Base-by-base conservation (phyloP, 2,888 invertebrate genomes). In the Eretmocerus hayati region DNA sequence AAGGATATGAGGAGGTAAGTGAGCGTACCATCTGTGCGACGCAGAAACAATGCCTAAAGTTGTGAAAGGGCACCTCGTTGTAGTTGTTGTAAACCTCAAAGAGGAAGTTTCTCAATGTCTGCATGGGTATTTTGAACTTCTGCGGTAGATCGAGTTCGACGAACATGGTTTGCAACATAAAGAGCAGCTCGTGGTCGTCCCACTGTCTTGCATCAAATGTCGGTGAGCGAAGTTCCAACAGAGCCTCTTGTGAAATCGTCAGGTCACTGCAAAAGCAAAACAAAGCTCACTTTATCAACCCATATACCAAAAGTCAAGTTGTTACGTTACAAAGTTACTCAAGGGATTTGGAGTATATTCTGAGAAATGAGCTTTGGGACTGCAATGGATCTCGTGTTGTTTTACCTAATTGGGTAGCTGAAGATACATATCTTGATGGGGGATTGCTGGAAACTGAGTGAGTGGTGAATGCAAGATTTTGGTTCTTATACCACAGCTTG, bases 51-150 rank as follows among this genome's bases (percentile, higher is more conserved):
- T 89, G 89, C 58, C 87, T 79, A 73, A 89, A 89, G 74, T 89
- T 89, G 72, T 89, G 89, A 74, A 89, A 89, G 53, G 88, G 88
- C 66, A 89, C 88, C 72, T 87, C 87, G 73, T 88, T 84, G 76
- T 89, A 89, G 70, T 85, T 83, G 70, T 84, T 84, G 73, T 85
- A 86, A 59, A 84, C 82, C 71, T 84, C 83, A 67, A 83, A 85
- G 45, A 86, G 77, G 74, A 85, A 86, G 69, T 81, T 82, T 56
- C 84, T 76, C 57, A 86, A 73, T 48, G 79, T 81, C 51, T 77
- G 75, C 62, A 84, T 76, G 65, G 85, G 82, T 64, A 89, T 85
- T 71, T 81, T 81, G 67, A 87, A 87, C 72, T 83, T 85, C 56
- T 80, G 75, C 55, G 82, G 78, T 63, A 89, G 79, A 59, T 84